Evolutionary conservation across 2,888 invertebrate species (phyloP), one percentile per base, ranked within the genome.

Genomic region (Thysanoteuthis rhombus): DNA sequence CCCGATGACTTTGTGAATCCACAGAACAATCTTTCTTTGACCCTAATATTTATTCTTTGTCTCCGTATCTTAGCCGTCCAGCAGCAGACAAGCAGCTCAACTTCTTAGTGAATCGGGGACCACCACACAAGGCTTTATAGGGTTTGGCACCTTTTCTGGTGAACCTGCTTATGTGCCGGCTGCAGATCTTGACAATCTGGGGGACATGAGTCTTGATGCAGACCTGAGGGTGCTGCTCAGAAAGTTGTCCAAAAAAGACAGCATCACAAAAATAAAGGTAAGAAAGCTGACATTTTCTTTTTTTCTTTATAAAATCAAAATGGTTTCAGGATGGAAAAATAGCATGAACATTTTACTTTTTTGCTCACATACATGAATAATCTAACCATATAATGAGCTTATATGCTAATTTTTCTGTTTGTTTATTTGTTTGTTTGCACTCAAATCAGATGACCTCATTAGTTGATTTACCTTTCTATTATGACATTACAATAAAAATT

Each of bases 211-310:
- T 89, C 97, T 99, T 3, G 98, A 98, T 96, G 97, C 98, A 0
- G 98, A 98, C 96, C 98, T 98, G 96, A 98, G 98, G 95, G 97
- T 99, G 93, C 98, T 98, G 93, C 97, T 99, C 94, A 98, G 98
- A 95, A 99, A 99, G 97, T 98, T 99, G 97, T 98, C 98, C 93
- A 99, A 99, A 97, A 99, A 98, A 96, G 99, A 99, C 97, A 98
- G 98, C 0, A 98, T 98, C 5, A 99, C 99, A 10, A 99, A 98
- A 97, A 97, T 98, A 89, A 99, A 99, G 98, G 99, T 98, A 36
- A 42, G 90, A 25, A 47, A 52, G 4, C n/a, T 40, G 22, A 25
- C 6, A 0, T 92, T 75, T 39, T 92, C 40, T 92, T 92, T 90
- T 4, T 52, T 47, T 42, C 2, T 91, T 1, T 75, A 42, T 25